Evolutionary conservation across 1,140 invertebrate species (phyloP).

Genomic region (Sitophilus oryzae): DNA sequence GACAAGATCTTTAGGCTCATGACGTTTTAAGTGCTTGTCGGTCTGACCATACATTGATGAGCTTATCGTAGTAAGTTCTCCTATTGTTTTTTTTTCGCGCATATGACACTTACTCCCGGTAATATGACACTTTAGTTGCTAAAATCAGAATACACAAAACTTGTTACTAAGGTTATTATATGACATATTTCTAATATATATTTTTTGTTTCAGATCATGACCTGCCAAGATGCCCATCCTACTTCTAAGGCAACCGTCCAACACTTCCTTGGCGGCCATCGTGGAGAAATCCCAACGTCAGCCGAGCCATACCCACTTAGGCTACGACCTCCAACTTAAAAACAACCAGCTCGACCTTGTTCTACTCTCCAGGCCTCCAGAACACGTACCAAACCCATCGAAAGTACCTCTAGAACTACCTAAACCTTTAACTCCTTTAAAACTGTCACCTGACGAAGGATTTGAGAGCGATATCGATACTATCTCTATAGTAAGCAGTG

Average conservation of each 20-base stretch:
- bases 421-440: constrained; percentile 15
- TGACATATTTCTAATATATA: not conserved
- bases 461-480: constrained; percentile 46
- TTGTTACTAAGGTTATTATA: not conserved
- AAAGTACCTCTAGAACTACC: constrained; percentile 6
- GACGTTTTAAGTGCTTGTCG: no score
- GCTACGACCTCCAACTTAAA: constrained; percentile 36
- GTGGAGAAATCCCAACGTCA: constrained; percentile 38
- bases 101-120: no score
- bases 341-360: constrained; percentile 32
- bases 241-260: constrained; percentile 35
- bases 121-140: not conserved
- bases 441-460: constrained; percentile 38
- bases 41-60: no score
- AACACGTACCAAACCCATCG: constrained; percentile 11
- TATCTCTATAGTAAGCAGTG: constrained; percentile 40
- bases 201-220: constrained; percentile 39
- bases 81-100: no score
- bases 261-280: constrained; percentile 35
- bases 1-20: no score
- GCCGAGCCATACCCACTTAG: constrained; percentile 20
- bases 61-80: no score
- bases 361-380: constrained; percentile 25
- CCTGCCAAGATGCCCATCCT: constrained; percentile 37
- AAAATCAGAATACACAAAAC: not conserved